Conservation (phyloP, 1,140 invertebrate genomes). For the Micrasema minimum region DNA sequence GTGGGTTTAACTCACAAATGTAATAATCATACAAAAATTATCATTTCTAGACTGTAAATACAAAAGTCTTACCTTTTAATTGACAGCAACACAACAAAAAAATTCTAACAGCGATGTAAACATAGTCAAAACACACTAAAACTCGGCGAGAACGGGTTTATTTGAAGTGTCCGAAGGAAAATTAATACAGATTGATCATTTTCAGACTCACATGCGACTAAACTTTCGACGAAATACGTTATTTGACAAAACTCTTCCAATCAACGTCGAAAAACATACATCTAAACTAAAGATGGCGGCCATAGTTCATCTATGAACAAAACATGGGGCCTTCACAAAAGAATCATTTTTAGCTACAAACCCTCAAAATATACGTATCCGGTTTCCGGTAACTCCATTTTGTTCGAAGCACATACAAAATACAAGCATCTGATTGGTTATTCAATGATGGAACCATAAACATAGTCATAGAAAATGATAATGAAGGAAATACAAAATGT, state of each 20-base stretch:
- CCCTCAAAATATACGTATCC: constrained; percentile 31
- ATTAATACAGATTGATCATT: constrained; percentile 18
- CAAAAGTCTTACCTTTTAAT: constrained; percentile 48
- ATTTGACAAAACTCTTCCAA: constrained; percentile 57
- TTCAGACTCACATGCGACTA: constrained; percentile 28
- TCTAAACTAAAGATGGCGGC: constrained; percentile 67
- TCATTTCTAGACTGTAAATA: constrained; percentile 20
- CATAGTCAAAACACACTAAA: constrained; percentile 60
- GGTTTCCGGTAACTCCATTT: constrained; percentile 43
- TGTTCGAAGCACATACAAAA: background rate
- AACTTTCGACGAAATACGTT: constrained; percentile 21
- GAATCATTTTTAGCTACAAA: constrained; percentile 52
- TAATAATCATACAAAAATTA: constrained; percentile 2
- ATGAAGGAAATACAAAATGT: too few relatives aligned
- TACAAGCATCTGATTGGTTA: constrained; percentile 17
- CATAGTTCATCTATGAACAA: constrained; percentile 68
- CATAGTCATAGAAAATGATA: background rate
- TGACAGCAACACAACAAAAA: constrained; percentile 61
- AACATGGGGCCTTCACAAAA: constrained; percentile 67
- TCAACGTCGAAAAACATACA: constrained; percentile 68
- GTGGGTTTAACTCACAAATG: background rate
- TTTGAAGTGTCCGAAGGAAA: constrained; percentile 19
- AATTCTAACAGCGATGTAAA: constrained; percentile 66
- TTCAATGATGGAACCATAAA: constrained; percentile 20
- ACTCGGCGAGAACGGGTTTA: constrained; percentile 14